Evolutionary conservation across 2,113 vertebrate species (phyloP), one percentile per base, ranked within the genome.

Genomic region (Melospiza georgiana): DNA sequence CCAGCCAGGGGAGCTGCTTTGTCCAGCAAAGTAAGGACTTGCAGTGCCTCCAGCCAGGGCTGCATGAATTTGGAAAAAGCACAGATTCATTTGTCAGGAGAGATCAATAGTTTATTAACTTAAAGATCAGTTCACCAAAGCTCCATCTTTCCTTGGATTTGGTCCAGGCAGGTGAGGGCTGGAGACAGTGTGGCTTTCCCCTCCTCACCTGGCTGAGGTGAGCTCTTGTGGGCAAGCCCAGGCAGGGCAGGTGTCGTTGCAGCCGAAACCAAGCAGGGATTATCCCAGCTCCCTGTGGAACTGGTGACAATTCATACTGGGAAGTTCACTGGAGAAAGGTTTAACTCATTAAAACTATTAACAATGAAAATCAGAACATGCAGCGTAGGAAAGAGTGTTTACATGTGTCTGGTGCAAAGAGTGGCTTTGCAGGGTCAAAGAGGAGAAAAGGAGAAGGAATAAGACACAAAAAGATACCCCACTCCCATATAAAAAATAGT

Each of bases 31-130:
- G 46, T 20, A 25, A 71, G 54, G 69, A 54, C 0, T 0, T 3
- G 7, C 1, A 17, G 37, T 37, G 51, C 15, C 35, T 78, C 57
- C 21, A 75, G 15, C 30, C 3, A 5, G 49, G 66, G 39, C 74
- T 71, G 41, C 61, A 15, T 43, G 46, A 62, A 23, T 46, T 75
- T 48, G 80, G 48, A 96, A 97, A 87, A 90, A 97, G 87, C 69
- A 97, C 79, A 87, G 83, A 82, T 73, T 74, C 95, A 7, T 76
- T 59, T 65, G 49, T 94, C 55, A 51, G 72, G 91, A 86, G 91
- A 95, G 97, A 95, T 97, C 97, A 97, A 98, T 71, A 95, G 95
- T 98, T 98, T 98, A 98, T 98, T 98, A 97, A 98, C 87, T 97
- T 95, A 96, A 88, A 95, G 92, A 95, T 96, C 96, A 90, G 84